A percentile compares a stretch with the other conserved stretches of the same genome.
Evolutionary conservation across 2,888 invertebrate species (phyloP).

Genomic region (Quadroppia sp.): DNA sequence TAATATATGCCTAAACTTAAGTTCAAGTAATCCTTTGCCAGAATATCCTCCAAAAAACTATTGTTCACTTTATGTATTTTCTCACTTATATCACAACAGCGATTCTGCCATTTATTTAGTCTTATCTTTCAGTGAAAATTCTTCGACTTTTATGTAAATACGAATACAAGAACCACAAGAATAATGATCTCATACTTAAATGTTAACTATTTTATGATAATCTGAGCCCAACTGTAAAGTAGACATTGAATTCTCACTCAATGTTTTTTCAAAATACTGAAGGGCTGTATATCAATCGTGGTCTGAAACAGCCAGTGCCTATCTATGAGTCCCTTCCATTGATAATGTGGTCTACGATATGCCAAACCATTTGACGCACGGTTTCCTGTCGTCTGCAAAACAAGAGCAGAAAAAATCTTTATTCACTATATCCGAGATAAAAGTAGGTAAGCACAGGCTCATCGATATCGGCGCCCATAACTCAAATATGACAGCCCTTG

Average conservation of each 20-base stretch:
- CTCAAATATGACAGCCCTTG: conserved; percentile 1
- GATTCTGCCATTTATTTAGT: conserved; percentile 19
- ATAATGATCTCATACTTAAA: conserved; percentile 18
- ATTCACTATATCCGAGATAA: conserved; percentile 26
- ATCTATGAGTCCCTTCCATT: conserved; percentile 9
- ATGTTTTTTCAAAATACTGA: background rate
- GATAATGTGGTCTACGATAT: conserved; percentile 12
- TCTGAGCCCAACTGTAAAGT: background rate
- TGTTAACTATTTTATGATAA: conserved; percentile 30
- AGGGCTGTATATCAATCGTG: background rate
- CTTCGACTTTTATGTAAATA: conserved; percentile 23
- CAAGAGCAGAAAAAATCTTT: background rate
- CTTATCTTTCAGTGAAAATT: background rate
- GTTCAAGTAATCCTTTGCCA: conserved; percentile 14
- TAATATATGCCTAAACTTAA: too few relatives aligned
- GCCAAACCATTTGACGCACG: conserved; percentile 30
- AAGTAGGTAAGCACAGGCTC: conserved; percentile 17
- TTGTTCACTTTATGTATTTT: conserved; percentile 4
- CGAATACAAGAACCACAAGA: conserved; percentile 9
- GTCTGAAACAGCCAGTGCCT: background rate
- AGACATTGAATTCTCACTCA: background rate
- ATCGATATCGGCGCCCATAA: conserved; percentile 1
- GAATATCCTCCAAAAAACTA: conserved; percentile 9
- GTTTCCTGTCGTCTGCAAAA: conserved; percentile 19
- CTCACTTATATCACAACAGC: background rate